Conservation (phyloP, 2,888 invertebrate genomes). For the Heliothis peltigera region DNA sequence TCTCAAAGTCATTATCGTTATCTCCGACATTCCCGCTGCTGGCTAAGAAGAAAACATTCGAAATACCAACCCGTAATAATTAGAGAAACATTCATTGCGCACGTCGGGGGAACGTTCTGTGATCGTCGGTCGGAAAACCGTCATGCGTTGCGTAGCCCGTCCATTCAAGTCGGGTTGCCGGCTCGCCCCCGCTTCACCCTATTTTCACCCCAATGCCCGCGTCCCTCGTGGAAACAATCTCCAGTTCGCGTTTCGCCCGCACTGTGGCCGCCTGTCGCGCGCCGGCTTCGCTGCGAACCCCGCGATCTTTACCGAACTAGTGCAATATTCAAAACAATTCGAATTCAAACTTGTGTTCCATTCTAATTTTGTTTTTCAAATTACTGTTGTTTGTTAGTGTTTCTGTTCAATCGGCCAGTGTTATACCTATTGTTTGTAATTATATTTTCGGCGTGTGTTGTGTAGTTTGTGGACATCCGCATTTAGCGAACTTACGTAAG, state of each 20-base stretch:
- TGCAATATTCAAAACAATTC: constrained; percentile 79
- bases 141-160: constrained; percentile 67
- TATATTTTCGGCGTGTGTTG: constrained; percentile 69
- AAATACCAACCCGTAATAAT: constrained; percentile 65
- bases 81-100: constrained; percentile 66
- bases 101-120: constrained; percentile 62
- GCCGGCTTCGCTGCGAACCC: constrained; percentile 55
- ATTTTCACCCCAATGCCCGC: constrained; percentile 74
- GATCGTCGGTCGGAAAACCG: constrained; percentile 59
- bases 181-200: constrained; percentile 71
- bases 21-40: constrained; percentile 42
- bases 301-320: constrained; percentile 82
- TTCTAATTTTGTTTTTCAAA: constrained; percentile 57
- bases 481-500: constrained; percentile 87
- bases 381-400: constrained; percentile 60
- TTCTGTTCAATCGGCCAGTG: constrained; percentile 63
- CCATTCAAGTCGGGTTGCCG: constrained; percentile 68
- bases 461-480: constrained; percentile 71
- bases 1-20: constrained; percentile 54
- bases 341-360: constrained; percentile 71
- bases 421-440: constrained; percentile 60
- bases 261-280: constrained; percentile 65
- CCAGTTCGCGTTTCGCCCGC: constrained; percentile 77
- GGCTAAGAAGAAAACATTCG: constrained; percentile 58
- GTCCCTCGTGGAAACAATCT: constrained; percentile 69